Base-by-base conservation (phyloP, 2,888 invertebrate genomes). In the Acleris emargana region DNA sequence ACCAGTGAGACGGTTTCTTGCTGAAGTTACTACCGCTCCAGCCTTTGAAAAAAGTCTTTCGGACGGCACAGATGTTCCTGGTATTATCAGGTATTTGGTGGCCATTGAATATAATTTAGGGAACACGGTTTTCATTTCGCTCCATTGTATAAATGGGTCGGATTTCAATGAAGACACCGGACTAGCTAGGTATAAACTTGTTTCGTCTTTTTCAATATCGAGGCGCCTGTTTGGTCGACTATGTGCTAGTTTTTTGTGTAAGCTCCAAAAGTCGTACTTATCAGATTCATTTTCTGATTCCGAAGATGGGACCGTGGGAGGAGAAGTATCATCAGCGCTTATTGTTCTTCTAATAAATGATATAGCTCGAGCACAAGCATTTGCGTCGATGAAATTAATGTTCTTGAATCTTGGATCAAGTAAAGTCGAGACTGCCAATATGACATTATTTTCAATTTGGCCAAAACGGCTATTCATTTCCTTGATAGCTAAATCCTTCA, bases 361-460 rank as follows among this genome's bases (percentile, higher is more conserved):
- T 64, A 69, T 69, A 54, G 69, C 67, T 58, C 59, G 66, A 51
- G 70, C 67, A 68, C 69, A 71, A 58, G 69, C 68, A 59, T 50
- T 70, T 22, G 72, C 55, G 49, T 70, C 70, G 20, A 62, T 59
- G 58, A 71, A 70, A 50, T 72, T 68, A 11, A 71, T 68, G 64
- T 69, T 66, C 59, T 72, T 72, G 62, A 72, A 70, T 64, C 71
- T 68, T 20, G 69, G 69, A 64, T 70, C 70, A 20, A 71, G 62
- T 28, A 71, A 67, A 58, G 59, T 62, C 60, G 69, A 69, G 16
- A 71, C 57, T 67, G 69, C 71, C 57, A 71, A 62, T 52, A 70
- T 64, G 67, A 68, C 20, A 64, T 68, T 62, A 38, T 67, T 57
- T 71, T 73, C 70, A 58, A 71, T 64, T 58, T 68, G 67, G 62